phyloP scores from a whole-genome alignment of 2,888 invertebrate species.

The Drepana falcataria region DNA sequence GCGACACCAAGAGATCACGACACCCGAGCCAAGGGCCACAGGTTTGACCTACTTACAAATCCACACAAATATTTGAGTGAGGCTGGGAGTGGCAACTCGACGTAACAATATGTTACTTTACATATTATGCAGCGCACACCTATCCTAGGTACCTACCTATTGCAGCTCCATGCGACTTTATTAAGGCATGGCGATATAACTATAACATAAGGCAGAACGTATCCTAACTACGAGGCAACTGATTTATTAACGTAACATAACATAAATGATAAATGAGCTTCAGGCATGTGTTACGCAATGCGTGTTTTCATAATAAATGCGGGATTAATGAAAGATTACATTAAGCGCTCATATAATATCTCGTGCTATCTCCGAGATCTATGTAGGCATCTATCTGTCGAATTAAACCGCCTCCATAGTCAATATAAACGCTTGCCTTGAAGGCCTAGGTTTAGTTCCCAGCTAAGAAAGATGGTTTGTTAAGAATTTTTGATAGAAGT shows the following conservation, averaged over 20 bases:
- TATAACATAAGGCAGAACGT: not conserved
- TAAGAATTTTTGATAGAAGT: too few relatives aligned
- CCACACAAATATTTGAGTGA: slow-evolving; percentile 55
- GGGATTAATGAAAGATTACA: not conserved
- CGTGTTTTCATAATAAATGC: not conserved
- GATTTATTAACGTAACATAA: not conserved
- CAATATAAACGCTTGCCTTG: too few relatives aligned
- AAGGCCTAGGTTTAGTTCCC: too few relatives aligned
- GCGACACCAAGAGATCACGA: not conserved
- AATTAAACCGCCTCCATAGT: too few relatives aligned
- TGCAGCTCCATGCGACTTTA: not conserved
- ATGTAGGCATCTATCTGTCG: not conserved
- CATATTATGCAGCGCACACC: slow-evolving; percentile 9
- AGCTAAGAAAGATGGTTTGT: too few relatives aligned
- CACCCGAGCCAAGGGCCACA: slow-evolving; percentile 28
- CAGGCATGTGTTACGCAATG: not conserved
- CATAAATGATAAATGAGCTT: not conserved
- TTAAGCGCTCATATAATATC: not conserved
- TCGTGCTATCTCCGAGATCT: not conserved
- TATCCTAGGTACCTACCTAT: slow-evolving; percentile 8
- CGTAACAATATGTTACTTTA: slow-evolving; percentile 42
- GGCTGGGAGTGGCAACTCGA: slow-evolving; percentile 56
- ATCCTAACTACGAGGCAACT: not conserved
- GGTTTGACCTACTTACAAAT: slow-evolving; percentile 57
- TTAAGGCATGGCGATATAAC: not conserved